Percentiles rank a stretch among this genome's conserved stretches.
Conservation (phyloP, 2,888 invertebrate genomes). For the Diplazon laetatorius region DNA sequence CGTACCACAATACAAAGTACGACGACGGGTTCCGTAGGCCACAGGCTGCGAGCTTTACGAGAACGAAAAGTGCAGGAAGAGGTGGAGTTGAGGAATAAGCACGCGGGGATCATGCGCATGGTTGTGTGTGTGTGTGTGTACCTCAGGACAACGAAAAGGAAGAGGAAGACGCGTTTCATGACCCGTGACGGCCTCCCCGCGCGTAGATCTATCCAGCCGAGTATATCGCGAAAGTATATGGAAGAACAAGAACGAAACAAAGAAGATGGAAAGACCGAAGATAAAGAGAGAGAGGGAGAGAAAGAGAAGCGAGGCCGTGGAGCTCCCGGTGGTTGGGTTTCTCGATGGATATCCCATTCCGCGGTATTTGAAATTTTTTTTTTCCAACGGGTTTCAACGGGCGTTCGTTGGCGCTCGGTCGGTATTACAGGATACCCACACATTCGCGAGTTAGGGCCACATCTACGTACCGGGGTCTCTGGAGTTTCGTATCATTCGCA, state of each 20-base stretch:
- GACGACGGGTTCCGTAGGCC: slow-evolving; percentile 3
- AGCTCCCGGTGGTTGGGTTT: slow-evolving; percentile 20
- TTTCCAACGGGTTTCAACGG: slow-evolving; percentile 26
- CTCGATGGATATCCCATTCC: slow-evolving; percentile 53
- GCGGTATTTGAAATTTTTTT: slow-evolving; percentile 36
- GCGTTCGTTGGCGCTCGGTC: slow-evolving; percentile 4
- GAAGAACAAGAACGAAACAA: no score
- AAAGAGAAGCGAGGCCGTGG: slow-evolving; percentile 13
- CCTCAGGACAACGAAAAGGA: slow-evolving; percentile 47
- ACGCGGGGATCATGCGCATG: slow-evolving; percentile 1
- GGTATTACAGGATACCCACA: slow-evolving; percentile 18
- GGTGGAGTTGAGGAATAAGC: slow-evolving; percentile 38
- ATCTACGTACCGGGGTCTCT: slow-evolving; percentile 64
- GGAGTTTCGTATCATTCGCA: slow-evolving; percentile 58
- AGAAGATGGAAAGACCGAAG: background rate
- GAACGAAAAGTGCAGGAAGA: slow-evolving; percentile 52
- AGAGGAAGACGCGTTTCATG: slow-evolving; percentile 65
- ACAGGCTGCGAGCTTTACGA: slow-evolving; percentile 33
- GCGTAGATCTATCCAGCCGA: slow-evolving; percentile 48
- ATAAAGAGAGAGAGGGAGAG: slow-evolving; percentile 42
- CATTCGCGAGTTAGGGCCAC: slow-evolving; percentile 49
- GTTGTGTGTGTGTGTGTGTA: background rate
- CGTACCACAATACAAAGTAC: slow-evolving; percentile 34
- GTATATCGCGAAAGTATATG: slow-evolving; percentile 40
- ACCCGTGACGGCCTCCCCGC: slow-evolving; percentile 72